A percentile compares a stretch with the other conserved stretches of the same genome.
Conservation (phyloP, 2,888 invertebrate genomes). For the Rhingia campestris region DNA sequence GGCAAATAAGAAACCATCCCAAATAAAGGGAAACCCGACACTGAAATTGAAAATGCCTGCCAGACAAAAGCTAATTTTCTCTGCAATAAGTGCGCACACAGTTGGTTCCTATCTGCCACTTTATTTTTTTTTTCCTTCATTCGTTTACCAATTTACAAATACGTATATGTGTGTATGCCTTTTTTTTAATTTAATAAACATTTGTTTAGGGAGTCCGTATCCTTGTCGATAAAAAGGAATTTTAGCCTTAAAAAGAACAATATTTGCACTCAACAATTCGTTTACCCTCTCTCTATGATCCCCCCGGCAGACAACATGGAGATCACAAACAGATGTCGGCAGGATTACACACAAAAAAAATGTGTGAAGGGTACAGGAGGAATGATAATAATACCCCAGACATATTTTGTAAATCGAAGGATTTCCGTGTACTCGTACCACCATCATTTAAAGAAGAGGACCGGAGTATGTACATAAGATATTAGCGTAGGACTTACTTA, state of each 20-base stretch:
- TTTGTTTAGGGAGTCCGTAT: conserved; percentile 32
- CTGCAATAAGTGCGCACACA: conserved; percentile 22
- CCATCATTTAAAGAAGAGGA: neutral
- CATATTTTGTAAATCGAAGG: conserved; percentile 65
- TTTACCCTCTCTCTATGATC: conserved; percentile 1
- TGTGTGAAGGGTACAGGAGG: conserved; percentile 9
- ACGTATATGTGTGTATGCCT: conserved; percentile 1
- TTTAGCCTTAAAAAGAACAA: conserved; percentile 50
- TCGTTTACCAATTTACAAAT: neutral
- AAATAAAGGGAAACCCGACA: conserved; percentile 28
- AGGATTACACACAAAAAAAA: conserved; percentile 15
- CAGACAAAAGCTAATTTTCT: conserved; percentile 34
- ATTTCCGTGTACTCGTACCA: conserved; percentile 45
- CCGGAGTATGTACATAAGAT: neutral
- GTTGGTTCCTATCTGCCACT: conserved; percentile 28
- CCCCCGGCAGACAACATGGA: conserved; percentile 20
- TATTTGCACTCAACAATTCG: conserved; percentile 46
- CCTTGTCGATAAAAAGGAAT: conserved; percentile 35
- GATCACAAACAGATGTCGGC: conserved; percentile 69
- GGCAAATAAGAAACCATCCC: conserved; percentile 6
- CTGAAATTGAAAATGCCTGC: conserved; percentile 45
- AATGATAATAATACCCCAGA: conserved; percentile 56
- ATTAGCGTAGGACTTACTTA: neutral
- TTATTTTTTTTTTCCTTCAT: conserved; percentile 5
- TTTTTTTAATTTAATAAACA: conserved; percentile 34